Evolutionary conservation across 2,797 vertebrate species (phyloP).

Genomic region (Poeciliopsis paucimaculata): DNA sequence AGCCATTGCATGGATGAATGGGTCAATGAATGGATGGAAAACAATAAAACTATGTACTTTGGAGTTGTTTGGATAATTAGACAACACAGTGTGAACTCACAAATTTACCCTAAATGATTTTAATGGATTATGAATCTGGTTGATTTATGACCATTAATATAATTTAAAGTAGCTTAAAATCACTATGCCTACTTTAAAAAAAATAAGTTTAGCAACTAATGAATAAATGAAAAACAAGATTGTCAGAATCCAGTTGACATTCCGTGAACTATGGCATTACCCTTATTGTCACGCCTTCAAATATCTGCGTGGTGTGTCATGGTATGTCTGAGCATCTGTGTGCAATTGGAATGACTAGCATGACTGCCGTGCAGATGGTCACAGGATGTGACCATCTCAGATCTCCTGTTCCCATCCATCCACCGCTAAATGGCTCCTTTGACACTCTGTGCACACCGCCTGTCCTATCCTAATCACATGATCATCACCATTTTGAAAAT

Average conservation of each 20-base stretch:
- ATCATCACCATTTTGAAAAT: conserved; percentile 65
- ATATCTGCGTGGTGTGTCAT: conserved; percentile 65
- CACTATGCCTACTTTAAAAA: not conserved
- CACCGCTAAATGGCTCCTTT: conserved; percentile 72
- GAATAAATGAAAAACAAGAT: conserved; percentile 3
- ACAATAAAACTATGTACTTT: too few relatives aligned
- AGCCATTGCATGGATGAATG: not conserved
- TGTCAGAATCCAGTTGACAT: conserved; percentile 42
- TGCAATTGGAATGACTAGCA: conserved; percentile 74
- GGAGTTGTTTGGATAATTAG: too few relatives aligned
- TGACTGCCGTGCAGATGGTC: conserved; percentile 73
- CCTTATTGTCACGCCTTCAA: conserved; percentile 64
- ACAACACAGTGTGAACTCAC: too few relatives aligned
- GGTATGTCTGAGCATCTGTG: conserved; percentile 73
- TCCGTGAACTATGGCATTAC: conserved; percentile 50
- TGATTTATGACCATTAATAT: not conserved
- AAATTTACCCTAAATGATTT: not conserved
- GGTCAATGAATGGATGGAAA: too few relatives aligned
- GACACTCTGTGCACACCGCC: conserved; percentile 63
- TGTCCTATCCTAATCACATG: conserved; percentile 61
- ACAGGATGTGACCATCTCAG: conserved; percentile 70
- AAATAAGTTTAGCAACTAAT: not conserved
- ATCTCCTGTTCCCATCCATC: conserved; percentile 79
- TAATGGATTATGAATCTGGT: not conserved
- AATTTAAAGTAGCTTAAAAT: not conserved